phyloP scores from a whole-genome alignment of 2,797 vertebrate genomes.

The Crocidura indochinensis region DNA sequence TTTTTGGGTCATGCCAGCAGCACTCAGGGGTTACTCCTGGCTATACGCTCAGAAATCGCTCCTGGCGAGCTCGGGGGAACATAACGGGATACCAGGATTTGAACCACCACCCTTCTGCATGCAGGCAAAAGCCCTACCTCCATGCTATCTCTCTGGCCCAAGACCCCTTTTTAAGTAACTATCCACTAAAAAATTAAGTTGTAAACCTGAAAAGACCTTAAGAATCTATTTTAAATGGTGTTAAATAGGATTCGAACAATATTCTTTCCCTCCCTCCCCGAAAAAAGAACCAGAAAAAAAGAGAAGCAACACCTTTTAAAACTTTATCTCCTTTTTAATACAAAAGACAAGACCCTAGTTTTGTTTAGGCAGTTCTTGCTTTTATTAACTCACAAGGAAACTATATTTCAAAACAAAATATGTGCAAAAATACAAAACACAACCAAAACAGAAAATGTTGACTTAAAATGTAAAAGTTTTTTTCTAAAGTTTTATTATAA shows the following conservation, averaged over 20 bases:
- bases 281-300: constrained; percentile 36
- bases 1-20: background rate
- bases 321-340: constrained; percentile 40
- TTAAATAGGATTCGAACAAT: background rate
- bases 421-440: background rate
- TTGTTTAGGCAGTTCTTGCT: constrained; percentile 47
- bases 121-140: too few relatives aligned
- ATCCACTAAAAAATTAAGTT: background rate
- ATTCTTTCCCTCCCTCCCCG: constrained; percentile 50
- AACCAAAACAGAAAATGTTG: background rate
- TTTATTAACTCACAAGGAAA: constrained; percentile 68
- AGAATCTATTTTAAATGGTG: background rate
- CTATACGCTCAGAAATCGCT: too few relatives aligned
- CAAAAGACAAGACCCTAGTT: constrained; percentile 25
- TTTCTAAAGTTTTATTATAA: constrained; percentile 62
- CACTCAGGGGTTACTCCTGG: too few relatives aligned
- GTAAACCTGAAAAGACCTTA: constrained; percentile 20
- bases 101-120: too few relatives aligned
- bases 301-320: constrained; percentile 25
- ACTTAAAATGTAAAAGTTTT: constrained; percentile 43
- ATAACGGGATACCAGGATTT: too few relatives aligned
- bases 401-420: constrained; percentile 28
- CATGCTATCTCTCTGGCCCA: background rate
- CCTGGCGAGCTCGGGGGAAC: too few relatives aligned
- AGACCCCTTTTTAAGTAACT: background rate